phyloP scores from a whole-genome alignment of 2,888 invertebrate species.

The Trilocha varians region DNA sequence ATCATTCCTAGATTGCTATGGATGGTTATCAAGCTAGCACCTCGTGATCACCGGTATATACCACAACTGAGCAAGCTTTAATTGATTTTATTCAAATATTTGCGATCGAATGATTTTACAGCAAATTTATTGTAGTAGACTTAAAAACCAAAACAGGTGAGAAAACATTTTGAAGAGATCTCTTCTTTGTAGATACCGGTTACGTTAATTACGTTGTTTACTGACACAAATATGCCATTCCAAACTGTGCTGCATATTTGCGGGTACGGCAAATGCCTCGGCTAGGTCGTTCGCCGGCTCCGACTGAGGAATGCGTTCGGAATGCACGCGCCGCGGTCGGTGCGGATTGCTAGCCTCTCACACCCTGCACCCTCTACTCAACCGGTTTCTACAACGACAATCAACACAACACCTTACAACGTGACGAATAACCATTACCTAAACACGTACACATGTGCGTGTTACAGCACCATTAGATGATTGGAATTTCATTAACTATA shows the following conservation, averaged over 20 bases:
- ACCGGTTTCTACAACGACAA: conserved; percentile 27
- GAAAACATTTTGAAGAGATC: conserved; percentile 1
- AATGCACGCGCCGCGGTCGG: conserved; percentile 42
- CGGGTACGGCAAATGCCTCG: conserved; percentile 24
- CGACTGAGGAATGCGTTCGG: conserved; percentile 48
- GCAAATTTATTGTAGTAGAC: background rate
- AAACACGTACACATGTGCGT: conserved; percentile 3
- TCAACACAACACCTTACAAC: conserved; percentile 2
- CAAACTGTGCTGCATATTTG: conserved; percentile 20
- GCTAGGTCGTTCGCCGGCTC: conserved; percentile 32
- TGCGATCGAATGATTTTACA: too few species aligned
- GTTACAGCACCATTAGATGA: background rate
- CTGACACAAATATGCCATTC: conserved; percentile 27
- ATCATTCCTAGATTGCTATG: too few species aligned
- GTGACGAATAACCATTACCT: background rate
- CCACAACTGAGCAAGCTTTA: too few species aligned
- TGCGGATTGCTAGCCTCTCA: conserved; percentile 43
- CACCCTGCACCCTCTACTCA: conserved; percentile 22
- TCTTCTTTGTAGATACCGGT: conserved; percentile 8
- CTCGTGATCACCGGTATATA: too few species aligned
- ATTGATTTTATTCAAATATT: too few species aligned
- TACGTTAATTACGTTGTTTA: conserved; percentile 22
- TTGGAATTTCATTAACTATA: background rate
- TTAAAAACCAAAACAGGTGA: background rate
- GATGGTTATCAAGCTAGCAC: too few species aligned